phyloP scores from a whole-genome alignment of 2,797 vertebrate species.

The Alosa sapidissima region DNA sequence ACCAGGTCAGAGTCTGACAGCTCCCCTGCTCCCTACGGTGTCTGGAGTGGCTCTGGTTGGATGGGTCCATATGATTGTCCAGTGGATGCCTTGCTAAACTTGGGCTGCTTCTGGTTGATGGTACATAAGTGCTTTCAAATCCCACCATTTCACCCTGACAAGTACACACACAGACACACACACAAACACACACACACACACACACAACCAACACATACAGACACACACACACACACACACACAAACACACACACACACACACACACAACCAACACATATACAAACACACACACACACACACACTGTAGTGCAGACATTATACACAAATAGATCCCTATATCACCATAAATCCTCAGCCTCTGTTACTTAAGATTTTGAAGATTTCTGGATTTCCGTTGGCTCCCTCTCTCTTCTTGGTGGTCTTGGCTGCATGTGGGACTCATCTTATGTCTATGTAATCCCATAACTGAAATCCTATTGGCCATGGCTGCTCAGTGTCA shows the following conservation, averaged over 20 bases:
- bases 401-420: not conserved
- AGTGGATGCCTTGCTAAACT: not conserved
- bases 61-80: not conserved
- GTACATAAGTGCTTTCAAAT: not conserved
- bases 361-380: not conserved
- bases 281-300: not conserved
- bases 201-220: not conserved
- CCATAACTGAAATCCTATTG: not conserved
- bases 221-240: not conserved
- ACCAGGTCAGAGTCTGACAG: not conserved
- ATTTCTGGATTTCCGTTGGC: not conserved
- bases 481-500: constrained; percentile 10
- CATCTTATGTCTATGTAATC: constrained; percentile 9
- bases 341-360: not conserved
- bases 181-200: not conserved
- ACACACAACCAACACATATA: not conserved
- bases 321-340: not conserved
- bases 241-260: not conserved
- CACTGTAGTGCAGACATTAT: not conserved
- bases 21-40: not conserved
- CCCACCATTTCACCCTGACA: not conserved
- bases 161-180: not conserved
- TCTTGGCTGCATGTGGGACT: not conserved
- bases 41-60: not conserved
- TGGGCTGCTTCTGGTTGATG: not conserved